phyloP scores from a whole-genome alignment of 2,888 invertebrate species.

The Amblyjoppa fuscipennis region DNA sequence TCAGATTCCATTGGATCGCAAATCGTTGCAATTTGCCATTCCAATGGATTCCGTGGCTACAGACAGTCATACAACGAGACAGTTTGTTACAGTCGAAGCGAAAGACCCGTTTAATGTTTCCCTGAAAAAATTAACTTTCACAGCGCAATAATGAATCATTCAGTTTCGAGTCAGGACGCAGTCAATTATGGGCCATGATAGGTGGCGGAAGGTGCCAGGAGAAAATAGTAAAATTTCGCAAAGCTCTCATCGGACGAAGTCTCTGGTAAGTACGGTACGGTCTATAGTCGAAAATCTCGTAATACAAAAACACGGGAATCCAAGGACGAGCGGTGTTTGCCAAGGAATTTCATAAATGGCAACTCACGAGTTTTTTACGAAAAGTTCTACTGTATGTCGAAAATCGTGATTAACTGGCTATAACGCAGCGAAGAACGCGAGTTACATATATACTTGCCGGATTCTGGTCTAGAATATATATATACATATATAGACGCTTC shows the following conservation, averaged over 20 bases:
- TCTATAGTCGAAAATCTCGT: neutral
- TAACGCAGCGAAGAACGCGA: slow-evolving; percentile 18
- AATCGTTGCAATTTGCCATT: neutral
- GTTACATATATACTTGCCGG: slow-evolving; percentile 4
- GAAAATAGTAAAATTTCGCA: slow-evolving; percentile 14
- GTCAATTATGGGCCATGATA: slow-evolving; percentile 21
- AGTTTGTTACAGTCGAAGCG: neutral
- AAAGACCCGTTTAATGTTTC: neutral
- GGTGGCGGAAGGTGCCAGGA: neutral
- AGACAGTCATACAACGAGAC: neutral
- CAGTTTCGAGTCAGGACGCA: neutral
- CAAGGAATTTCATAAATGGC: neutral
- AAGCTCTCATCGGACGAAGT: slow-evolving; percentile 6
- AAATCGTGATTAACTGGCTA: slow-evolving; percentile 23
- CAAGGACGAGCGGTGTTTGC: neutral
- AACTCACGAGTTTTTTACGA: neutral
- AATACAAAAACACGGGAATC: neutral
- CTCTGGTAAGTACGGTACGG: neutral
- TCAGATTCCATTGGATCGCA: too few species aligned
- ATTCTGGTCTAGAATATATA: neutral
- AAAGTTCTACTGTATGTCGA: slow-evolving; percentile 7
- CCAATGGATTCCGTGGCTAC: neutral
- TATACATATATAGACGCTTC: neutral
- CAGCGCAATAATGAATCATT: neutral
- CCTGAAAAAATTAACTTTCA: neutral